phyloP scores from a whole-genome alignment of 2,888 invertebrate species.

The Pandemis cinnamomeana region DNA sequence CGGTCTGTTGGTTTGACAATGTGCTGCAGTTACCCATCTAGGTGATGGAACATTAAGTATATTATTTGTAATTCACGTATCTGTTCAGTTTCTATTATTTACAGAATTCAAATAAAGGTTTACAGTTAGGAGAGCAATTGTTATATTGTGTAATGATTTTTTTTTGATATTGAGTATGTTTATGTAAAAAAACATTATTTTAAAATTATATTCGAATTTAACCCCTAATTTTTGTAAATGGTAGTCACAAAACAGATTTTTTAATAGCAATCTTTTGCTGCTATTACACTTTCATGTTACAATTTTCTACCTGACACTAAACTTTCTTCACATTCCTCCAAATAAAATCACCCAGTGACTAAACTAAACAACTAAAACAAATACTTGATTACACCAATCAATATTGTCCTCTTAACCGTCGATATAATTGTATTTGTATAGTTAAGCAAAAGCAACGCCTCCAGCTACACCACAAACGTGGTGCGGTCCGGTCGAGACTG shows the following conservation, averaged over 20 bases:
- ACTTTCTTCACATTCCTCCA: too few relatives aligned
- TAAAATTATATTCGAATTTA: too few relatives aligned
- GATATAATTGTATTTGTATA: background rate
- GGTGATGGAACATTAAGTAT: background rate
- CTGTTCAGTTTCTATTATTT: background rate
- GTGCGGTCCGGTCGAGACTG: background rate
- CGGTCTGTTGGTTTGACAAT: slow-evolving; percentile 36
- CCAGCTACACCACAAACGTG: background rate
- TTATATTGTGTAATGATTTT: too few relatives aligned
- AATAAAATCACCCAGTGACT: too few relatives aligned
- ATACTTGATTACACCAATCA: background rate
- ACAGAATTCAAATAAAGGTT: background rate
- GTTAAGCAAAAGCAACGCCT: background rate
- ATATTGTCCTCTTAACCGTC: background rate
- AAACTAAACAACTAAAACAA: too few relatives aligned
- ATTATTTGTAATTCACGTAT: slow-evolving; percentile 1
- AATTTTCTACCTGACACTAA: too few relatives aligned
- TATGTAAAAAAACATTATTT: too few relatives aligned
- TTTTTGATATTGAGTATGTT: too few relatives aligned
- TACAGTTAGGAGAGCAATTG: background rate
- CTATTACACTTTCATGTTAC: too few relatives aligned
- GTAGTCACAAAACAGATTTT: too few relatives aligned
- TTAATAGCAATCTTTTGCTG: too few relatives aligned
- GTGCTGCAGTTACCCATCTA: slow-evolving; percentile 7
- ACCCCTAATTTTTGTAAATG: too few relatives aligned